Evolutionary conservation across 2,888 invertebrate species (phyloP).

Genomic region (Lottia gigantea): DNA sequence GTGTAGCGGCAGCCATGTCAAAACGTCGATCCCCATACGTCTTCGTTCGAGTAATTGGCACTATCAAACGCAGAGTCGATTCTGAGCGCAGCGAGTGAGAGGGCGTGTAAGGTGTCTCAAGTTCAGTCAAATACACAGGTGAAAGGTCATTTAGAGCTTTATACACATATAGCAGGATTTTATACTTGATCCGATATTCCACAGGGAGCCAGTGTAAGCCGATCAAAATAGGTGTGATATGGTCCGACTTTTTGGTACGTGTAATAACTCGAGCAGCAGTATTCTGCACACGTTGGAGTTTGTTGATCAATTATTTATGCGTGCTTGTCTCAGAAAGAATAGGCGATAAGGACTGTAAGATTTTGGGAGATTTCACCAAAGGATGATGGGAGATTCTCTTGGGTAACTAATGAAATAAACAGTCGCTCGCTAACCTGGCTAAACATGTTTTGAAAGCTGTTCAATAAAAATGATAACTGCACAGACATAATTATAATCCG

Average conservation of each 20-base stretch:
- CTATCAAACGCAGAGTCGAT: too few relatives aligned
- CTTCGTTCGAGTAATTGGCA: too few relatives aligned
- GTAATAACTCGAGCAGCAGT: constrained; percentile 18
- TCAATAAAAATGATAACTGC: background rate
- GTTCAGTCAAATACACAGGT: background rate
- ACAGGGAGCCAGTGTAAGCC: constrained; percentile 19
- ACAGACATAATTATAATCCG: background rate
- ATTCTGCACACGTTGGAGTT: constrained; percentile 18
- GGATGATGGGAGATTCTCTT: too few relatives aligned
- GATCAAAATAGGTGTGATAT: constrained; percentile 17
- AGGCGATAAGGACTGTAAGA: too few relatives aligned
- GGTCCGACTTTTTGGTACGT: background rate
- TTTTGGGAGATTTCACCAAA: too few relatives aligned
- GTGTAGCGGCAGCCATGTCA: too few relatives aligned
- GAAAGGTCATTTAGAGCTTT: constrained; percentile 12
- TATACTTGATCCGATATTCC: constrained; percentile 12
- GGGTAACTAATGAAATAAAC: too few relatives aligned
- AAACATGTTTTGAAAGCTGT: too few relatives aligned
- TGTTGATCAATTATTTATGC: constrained; percentile 1
- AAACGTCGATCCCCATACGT: too few relatives aligned
- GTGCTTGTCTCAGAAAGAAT: too few relatives aligned
- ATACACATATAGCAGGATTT: constrained; percentile 13
- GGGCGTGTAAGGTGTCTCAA: background rate
- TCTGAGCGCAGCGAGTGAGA: background rate
- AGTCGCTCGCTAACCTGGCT: too few relatives aligned